phyloP scores from a whole-genome alignment of 2,888 invertebrate species.

The Xestia c-nigrum region DNA sequence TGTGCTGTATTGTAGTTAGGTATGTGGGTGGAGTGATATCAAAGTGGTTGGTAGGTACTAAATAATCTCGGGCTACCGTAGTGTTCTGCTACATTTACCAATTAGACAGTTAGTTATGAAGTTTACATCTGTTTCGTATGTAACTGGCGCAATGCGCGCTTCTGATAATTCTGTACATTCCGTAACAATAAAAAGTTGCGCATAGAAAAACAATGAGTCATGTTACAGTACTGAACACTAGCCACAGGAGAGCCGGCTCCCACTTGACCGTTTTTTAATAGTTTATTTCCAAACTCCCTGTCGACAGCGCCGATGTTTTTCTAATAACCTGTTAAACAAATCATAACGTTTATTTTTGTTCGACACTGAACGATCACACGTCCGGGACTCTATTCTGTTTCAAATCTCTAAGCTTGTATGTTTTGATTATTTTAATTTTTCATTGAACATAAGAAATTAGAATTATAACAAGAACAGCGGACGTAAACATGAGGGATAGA shows the following conservation, averaged over 20 bases:
- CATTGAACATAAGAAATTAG: constrained; percentile 80
- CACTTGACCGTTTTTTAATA: constrained; percentile 75
- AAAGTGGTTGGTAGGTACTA: constrained; percentile 59
- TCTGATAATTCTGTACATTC: constrained; percentile 43
- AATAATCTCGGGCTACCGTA: constrained; percentile 54
- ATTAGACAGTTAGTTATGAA: constrained; percentile 67
- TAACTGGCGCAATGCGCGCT: constrained; percentile 40
- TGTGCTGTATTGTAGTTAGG: constrained; percentile 39
- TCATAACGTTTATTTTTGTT: constrained; percentile 89
- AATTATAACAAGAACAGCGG: constrained; percentile 73
- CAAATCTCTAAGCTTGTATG: constrained; percentile 84
- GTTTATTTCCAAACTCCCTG: constrained; percentile 81
- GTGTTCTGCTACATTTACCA: constrained; percentile 62
- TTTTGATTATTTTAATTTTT: constrained; percentile 87
- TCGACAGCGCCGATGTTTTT: constrained; percentile 85
- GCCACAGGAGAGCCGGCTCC: constrained; percentile 51
- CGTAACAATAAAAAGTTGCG: constrained; percentile 52
- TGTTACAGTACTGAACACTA: constrained; percentile 42
- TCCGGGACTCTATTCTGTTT: constrained; percentile 88
- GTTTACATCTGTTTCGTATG: constrained; percentile 64
- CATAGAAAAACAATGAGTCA: constrained; percentile 53
- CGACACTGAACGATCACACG: constrained; percentile 87
- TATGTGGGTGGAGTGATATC: constrained; percentile 60
- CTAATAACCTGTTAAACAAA: constrained; percentile 88
- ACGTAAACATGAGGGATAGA: constrained; percentile 63